phyloP scores from a whole-genome alignment of 2,888 invertebrate genomes.

The Cephonodes hylas region DNA sequence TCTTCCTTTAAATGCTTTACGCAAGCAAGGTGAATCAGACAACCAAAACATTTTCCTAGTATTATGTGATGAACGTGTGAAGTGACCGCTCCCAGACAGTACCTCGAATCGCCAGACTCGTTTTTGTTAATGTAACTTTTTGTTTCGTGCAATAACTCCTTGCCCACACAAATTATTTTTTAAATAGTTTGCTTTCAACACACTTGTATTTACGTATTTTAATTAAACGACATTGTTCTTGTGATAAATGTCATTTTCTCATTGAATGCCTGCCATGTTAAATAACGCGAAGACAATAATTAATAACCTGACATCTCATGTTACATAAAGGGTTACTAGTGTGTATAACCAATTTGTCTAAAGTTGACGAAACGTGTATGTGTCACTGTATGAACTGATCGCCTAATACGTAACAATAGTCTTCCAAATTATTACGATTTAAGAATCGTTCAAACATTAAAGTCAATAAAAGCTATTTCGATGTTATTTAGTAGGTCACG shows the following conservation, averaged over 20 bases:
- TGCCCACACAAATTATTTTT: not conserved
- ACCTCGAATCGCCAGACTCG: conserved; percentile 8
- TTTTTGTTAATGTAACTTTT: conserved; percentile 9
- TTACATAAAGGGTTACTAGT: conserved; percentile 17
- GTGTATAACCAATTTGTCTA: conserved; percentile 26
- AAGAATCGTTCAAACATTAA: conserved; percentile 21
- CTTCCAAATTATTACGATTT: conserved; percentile 20
- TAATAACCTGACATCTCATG: conserved; percentile 32
- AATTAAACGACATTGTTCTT: not conserved
- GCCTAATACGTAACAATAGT: conserved; percentile 24
- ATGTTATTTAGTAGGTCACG: conserved; percentile 46
- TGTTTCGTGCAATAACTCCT: not conserved
- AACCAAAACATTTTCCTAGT: conserved; percentile 36
- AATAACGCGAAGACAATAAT: conserved; percentile 20
- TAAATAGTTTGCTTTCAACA: not conserved
- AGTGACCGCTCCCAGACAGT: conserved; percentile 14
- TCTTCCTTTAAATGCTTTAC: conserved; percentile 50
- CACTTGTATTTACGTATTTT: not conserved
- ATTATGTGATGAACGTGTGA: conserved; percentile 28
- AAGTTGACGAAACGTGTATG: conserved; percentile 20
- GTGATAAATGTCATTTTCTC: not conserved
- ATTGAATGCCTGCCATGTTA: conserved; percentile 14
- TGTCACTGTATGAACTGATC: conserved; percentile 21
- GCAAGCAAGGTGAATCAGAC: conserved; percentile 52
- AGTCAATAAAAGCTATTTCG: conserved; percentile 21